Conservation (phyloP, 1,140 invertebrate genomes). For the Sitobion miscanthi region DNA sequence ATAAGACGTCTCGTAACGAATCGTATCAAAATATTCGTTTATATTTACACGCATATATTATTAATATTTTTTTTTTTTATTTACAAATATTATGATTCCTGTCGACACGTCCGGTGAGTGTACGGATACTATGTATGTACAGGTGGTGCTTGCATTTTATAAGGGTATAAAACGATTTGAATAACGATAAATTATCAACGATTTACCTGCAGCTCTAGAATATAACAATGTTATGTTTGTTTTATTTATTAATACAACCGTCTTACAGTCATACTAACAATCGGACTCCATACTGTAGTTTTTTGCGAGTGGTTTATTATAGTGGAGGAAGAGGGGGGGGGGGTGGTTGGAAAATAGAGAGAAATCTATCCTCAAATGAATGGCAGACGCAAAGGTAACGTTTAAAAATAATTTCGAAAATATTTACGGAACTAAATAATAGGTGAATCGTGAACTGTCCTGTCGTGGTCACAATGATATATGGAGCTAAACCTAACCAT, state of each 20-base stretch:
- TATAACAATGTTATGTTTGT: background rate
- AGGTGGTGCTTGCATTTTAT: background rate
- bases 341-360: too few species aligned
- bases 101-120: background rate
- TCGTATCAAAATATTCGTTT: background rate
- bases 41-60: background rate
- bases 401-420: too few species aligned
- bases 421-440: too few species aligned
- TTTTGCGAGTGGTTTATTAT: background rate
- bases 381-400: too few species aligned
- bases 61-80: background rate
- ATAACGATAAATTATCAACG: background rate
- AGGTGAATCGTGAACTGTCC: too few species aligned
- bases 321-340: too few species aligned
- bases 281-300: background rate
- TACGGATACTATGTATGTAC: background rate
- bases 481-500: too few species aligned
- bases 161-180: background rate
- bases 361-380: too few species aligned
- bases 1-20: background rate
- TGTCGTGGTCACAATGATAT: too few species aligned
- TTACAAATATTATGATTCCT: background rate
- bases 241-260: background rate
- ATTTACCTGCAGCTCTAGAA: background rate
- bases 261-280: background rate